Evolutionary conservation across 2,113 vertebrate genomes (phyloP).

Genomic region (Jacana jacana): DNA sequence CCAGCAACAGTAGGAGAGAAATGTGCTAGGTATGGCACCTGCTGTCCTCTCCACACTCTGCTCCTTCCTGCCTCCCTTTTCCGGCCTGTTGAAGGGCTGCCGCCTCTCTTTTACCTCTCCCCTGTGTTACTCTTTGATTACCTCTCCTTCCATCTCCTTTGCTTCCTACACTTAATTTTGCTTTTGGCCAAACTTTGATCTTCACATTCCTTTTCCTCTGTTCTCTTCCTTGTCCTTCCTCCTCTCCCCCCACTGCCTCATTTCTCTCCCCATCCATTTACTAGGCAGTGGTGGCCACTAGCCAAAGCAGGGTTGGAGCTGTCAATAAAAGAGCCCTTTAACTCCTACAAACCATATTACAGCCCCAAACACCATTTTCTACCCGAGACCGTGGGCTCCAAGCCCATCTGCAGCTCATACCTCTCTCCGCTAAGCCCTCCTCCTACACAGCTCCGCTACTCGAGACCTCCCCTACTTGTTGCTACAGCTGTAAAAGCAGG

Average conservation of each 20-base stretch:
- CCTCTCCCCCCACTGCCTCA: neutral
- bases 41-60: neutral
- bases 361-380: neutral
- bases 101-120: neutral
- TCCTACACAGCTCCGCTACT: neutral
- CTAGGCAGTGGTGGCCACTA: neutral
- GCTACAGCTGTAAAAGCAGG: slow-evolving; percentile 18
- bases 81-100: neutral
- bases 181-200: neutral
- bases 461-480: neutral
- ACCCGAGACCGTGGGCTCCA: neutral
- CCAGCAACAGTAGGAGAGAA: neutral
- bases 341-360: neutral
- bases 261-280: neutral
- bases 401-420: neutral
- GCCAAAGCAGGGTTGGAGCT: neutral
- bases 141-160: neutral
- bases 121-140: neutral
- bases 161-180: neutral
- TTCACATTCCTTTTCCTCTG: neutral
- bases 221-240: neutral
- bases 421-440: neutral
- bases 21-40: neutral
- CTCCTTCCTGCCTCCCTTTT: neutral
- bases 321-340: neutral